Conservation (phyloP, 30 jellyfish, hydroid and myxozoan genomes). For the Phacellophora camtschatica region DNA sequence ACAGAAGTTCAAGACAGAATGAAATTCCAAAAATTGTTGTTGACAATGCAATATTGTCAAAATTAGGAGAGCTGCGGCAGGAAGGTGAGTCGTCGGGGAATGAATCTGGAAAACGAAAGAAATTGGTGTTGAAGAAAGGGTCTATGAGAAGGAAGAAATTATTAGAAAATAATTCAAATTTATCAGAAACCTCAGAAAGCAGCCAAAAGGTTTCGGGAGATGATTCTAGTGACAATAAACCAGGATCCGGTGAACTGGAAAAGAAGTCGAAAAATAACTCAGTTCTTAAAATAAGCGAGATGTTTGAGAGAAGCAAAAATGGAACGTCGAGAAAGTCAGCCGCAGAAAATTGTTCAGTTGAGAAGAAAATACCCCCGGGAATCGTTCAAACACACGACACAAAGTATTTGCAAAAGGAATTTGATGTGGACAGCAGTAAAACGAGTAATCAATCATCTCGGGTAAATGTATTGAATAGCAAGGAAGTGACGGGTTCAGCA, state of each 20-base stretch:
- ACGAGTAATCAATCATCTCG: neutral
- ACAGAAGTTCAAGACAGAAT: too few species aligned
- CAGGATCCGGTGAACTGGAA: neutral
- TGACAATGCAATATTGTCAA: too few species aligned
- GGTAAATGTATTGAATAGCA: neutral
- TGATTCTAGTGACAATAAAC: neutral
- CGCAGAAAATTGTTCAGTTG: neutral
- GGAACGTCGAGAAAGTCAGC: too few species aligned
- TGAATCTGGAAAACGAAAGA: slow-evolving; percentile 58
- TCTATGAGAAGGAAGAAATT: slow-evolving; percentile 57
- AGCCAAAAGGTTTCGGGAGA: neutral
- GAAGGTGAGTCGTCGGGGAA: slow-evolving; percentile 50
- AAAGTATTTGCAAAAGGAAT: neutral
- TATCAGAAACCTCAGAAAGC: neutral
- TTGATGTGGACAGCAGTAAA: neutral
- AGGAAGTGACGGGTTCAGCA: neutral
- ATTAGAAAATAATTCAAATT: neutral
- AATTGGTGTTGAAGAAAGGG: slow-evolving; percentile 55
- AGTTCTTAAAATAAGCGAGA: neutral
- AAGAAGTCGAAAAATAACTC: neutral
- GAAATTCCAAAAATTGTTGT: too few species aligned
- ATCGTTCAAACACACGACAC: neutral
- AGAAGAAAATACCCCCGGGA: neutral
- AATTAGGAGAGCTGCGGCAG: slow-evolving; percentile 1
- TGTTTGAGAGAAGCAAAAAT: neutral